phyloP scores from a whole-genome alignment of 2,797 vertebrate species.

The Odontamblyopus rebecca region DNA sequence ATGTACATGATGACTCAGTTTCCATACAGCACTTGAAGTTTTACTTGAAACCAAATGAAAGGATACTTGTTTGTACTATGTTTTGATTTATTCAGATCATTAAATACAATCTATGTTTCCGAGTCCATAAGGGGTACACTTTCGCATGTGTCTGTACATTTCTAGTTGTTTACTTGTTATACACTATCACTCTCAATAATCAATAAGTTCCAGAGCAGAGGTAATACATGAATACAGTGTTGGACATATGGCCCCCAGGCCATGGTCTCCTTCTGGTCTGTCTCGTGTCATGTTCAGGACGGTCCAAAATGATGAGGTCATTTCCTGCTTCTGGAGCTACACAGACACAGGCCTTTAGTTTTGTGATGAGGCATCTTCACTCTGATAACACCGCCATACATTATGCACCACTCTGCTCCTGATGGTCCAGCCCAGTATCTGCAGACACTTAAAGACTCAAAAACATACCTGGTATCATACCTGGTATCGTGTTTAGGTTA shows the following conservation, averaged over 20 bases:
- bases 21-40: constrained; percentile 24
- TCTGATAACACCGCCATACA: constrained; percentile 64
- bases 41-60: constrained; percentile 15
- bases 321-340: constrained; percentile 57
- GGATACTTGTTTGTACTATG: neutral
- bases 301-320: constrained; percentile 47
- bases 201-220: neutral
- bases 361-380: constrained; percentile 41
- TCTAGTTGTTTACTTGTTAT: neutral
- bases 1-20: constrained; percentile 20
- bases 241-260: neutral
- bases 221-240: neutral
- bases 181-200: neutral
- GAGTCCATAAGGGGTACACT: constrained; percentile 46
- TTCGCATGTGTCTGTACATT: neutral
- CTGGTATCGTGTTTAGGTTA: too few relatives aligned
- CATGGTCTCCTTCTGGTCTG: neutral
- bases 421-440: constrained; percentile 15
- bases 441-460: neutral
- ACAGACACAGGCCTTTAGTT: constrained; percentile 37
- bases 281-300: neutral
- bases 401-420: constrained; percentile 45
- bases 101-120: constrained; percentile 15
- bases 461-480: too few relatives aligned
- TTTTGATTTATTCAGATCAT: constrained; percentile 16